These are phyloP conservation scores for Lates japonicus DNA, from an alignment of 2,797 vertebrate species.

Conservation along the genomic window DNA sequence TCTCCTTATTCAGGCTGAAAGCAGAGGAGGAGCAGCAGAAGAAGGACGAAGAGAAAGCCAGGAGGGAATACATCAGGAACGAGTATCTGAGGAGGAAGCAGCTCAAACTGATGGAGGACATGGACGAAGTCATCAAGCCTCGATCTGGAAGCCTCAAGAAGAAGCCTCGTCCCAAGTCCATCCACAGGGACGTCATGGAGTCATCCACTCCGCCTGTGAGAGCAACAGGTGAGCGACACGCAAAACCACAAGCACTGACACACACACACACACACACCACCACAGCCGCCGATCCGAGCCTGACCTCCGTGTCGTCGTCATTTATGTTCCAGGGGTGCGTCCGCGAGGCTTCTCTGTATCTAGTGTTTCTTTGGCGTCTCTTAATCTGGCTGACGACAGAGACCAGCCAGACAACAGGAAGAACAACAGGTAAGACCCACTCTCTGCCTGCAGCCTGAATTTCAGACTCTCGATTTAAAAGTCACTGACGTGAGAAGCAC, in stretches of 20 bases:
- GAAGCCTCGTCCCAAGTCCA: constrained; percentile 95
- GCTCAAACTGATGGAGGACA: constrained; percentile 96
- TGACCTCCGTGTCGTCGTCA: constrained; percentile 70
- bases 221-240: constrained; percentile 86
- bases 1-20: constrained; percentile 87
- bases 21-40: constrained; percentile 95
- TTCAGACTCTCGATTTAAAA: neutral
- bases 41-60: constrained; percentile 93
- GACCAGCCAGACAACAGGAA: constrained; percentile 93
- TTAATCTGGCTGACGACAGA: constrained; percentile 93
- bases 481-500: neutral
- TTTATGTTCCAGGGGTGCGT: constrained; percentile 85
- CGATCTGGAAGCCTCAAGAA: constrained; percentile 91
- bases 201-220: constrained; percentile 89
- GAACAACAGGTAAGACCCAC: constrained; percentile 89
- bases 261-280: neutral
- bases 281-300: neutral
- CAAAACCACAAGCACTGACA: neutral
- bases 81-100: constrained; percentile 96
- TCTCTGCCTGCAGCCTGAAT: neutral
- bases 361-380: constrained; percentile 95
- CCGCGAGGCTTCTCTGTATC: constrained; percentile 94
- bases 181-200: constrained; percentile 95
- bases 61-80: constrained; percentile 94
- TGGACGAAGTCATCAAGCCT: constrained; percentile 94